Evolutionary conservation across 2,888 invertebrate species (phyloP), one percentile per base, ranked within the genome.

Genomic region (Pseudococcus viburni): DNA sequence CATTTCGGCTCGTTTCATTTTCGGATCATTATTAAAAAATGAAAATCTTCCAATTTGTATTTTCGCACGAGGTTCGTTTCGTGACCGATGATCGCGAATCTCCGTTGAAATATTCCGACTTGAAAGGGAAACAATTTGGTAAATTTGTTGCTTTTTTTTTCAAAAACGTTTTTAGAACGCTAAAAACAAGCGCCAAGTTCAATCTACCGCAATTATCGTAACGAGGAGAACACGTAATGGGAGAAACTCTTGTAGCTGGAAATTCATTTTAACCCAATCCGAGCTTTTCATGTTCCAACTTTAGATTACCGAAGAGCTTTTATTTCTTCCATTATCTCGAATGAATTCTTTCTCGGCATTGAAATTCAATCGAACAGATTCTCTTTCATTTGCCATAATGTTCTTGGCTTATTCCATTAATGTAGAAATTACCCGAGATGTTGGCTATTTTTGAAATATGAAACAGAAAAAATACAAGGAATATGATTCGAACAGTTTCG

Each of bases 161-260:
- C 11, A 33, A 73, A 68, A 73, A 33, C 15, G 33, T 33, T 73
- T 73, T 73, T 15, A 73, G 33, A 73, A 73, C 17, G 4, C 17
- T 12, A 17, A 73, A 22, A 64, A 9, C 19, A 64, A 15, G 26
- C 64, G 64, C 73, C 33, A 73, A 73, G 17, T 73, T 73, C 73
- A 73, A 73, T 73, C 17, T 9, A 33, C 73, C 73, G 73, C 73
- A 73, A 73, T 73, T 73, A 73, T 33, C 73, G 73, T 73, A 73
- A 73, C 33, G 73, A 73, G 33, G 17, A 33, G 17, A 73, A 73
- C 73, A 73, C 73, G 73, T 73, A 73, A 73, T 26, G n/a, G 33
- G 33, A 73, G 73, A 73, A 33, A 73, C 5, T 73, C 73, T 33
- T 33, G 22, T 17, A 73, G 15, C 73, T 73, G 17, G 73, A 73